These are phyloP conservation scores for Rhabdomys dilectus DNA, from an alignment of 2,113 vertebrate genomes.

Conservation along the genomic window DNA sequence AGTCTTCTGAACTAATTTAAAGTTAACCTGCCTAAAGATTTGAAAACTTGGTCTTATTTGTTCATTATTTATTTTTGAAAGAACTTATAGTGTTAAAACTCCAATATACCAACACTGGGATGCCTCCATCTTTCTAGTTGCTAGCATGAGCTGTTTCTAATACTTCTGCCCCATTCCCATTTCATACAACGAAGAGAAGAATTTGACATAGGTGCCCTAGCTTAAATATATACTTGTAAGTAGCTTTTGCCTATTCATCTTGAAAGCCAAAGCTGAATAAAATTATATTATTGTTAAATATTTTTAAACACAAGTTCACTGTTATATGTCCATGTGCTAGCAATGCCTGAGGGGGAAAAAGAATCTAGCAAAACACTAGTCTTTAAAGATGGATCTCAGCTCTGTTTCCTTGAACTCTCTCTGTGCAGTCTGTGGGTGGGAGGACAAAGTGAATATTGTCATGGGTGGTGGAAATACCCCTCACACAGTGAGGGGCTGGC, in stretches of 20 bases:
- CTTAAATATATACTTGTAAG: not conserved
- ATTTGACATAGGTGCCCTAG: not conserved
- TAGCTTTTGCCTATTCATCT: slow-evolving; percentile 16
- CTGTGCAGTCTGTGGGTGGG: slow-evolving; percentile 30
- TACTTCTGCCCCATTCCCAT: not conserved
- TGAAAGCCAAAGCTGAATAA: slow-evolving; percentile 8
- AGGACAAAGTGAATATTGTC: not conserved
- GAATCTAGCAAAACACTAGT: not conserved
- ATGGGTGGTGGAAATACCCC: not conserved
- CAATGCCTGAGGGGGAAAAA: not conserved
- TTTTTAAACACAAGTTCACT: slow-evolving; percentile 38
- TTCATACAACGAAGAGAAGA: not conserved
- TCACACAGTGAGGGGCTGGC: not conserved
- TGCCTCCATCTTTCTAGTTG: slow-evolving; percentile 23
- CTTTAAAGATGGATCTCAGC: not conserved
- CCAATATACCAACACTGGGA: not conserved
- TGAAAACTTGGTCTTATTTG: slow-evolving; percentile 27
- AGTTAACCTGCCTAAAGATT: slow-evolving; percentile 23
- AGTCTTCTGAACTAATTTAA: slow-evolving; percentile 43
- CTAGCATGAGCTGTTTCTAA: not conserved
- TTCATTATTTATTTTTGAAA: slow-evolving; percentile 51
- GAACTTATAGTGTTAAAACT: slow-evolving; percentile 11
- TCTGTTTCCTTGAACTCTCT: not conserved
- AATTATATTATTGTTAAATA: slow-evolving; percentile 61
- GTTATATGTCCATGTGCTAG: not conserved